Percentiles rank a stretch among this genome's conserved stretches.
phyloP scores from a whole-genome alignment of 2,888 invertebrate genomes.

The Adelognathus sp. region DNA sequence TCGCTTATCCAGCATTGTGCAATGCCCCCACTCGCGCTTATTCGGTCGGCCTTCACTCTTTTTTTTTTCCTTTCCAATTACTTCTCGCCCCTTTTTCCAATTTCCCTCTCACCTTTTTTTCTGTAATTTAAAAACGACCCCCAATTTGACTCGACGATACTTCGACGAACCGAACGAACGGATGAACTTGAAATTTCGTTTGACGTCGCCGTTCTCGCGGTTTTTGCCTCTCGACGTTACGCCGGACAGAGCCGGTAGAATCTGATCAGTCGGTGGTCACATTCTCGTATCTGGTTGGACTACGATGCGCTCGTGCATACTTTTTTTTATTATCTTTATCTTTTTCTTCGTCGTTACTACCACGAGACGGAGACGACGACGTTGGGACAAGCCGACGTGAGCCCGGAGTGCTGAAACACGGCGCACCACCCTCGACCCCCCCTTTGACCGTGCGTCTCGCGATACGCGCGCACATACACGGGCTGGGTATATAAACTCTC shows the following conservation, averaged over 20 bases:
- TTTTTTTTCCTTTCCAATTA: not conserved
- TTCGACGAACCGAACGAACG: not conserved
- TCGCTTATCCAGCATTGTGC: conserved; percentile 11
- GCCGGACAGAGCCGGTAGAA: conserved; percentile 43
- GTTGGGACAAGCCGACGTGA: conserved; percentile 25
- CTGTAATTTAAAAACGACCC: conserved; percentile 54
- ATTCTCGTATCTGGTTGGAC: conserved; percentile 44
- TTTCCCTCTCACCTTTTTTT: not conserved
- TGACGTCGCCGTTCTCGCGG: not conserved
- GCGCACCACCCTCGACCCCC: not conserved
- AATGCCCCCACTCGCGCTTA: not conserved
- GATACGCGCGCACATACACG: conserved; percentile 52
- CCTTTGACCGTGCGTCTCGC: conserved; percentile 5
- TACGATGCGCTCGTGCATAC: conserved; percentile 14
- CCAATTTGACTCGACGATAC: not conserved
- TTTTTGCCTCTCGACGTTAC: conserved; percentile 13
- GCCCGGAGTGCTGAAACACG: conserved; percentile 30
- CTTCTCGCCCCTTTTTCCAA: conserved; percentile 5
- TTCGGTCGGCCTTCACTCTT: conserved; percentile 2
- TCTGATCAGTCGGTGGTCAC: conserved; percentile 51
- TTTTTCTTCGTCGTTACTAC: not conserved
- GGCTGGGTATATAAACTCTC: conserved; percentile 37
- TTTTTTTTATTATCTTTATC: not conserved
- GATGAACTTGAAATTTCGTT: not conserved
- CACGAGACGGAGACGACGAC: conserved; percentile 14